These are phyloP conservation scores for Chlorospingus semifuscus DNA, from an alignment of 2,797 vertebrate species.

Conservation along the genomic window DNA sequence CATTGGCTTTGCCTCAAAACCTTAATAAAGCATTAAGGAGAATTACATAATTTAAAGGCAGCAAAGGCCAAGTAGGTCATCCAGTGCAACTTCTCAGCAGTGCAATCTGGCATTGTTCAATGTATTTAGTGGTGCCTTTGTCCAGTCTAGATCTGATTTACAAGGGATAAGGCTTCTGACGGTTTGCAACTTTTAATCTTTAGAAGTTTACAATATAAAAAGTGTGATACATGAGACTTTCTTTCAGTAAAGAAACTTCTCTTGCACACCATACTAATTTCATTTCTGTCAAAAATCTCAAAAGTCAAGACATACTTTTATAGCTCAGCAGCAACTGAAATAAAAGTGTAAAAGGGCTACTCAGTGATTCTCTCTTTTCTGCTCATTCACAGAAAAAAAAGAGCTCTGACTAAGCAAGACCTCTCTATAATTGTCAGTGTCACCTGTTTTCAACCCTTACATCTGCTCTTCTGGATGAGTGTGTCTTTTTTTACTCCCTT, in stretches of 20 bases:
- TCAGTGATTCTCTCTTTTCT: background rate
- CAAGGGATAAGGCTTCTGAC: background rate
- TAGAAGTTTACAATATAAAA: background rate
- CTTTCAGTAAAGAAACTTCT: background rate
- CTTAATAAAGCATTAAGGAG: background rate
- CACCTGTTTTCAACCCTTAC: background rate
- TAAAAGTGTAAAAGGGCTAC: background rate
- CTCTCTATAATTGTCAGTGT: background rate
- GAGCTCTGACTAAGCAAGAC: background rate
- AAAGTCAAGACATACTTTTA: background rate
- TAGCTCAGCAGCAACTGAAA: background rate
- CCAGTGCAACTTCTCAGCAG: background rate
- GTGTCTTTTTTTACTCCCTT: background rate
- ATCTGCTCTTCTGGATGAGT: background rate
- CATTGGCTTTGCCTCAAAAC: slow-evolving; percentile 14
- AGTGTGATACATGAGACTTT: background rate
- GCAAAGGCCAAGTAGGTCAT: slow-evolving; percentile 8
- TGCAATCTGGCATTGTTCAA: background rate
- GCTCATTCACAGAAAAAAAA: background rate
- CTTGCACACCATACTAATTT: background rate
- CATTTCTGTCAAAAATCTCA: background rate
- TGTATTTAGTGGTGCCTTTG: background rate
- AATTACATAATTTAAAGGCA: slow-evolving; percentile 30
- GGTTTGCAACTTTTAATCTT: background rate
- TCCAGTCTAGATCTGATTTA: background rate